Percentiles rank a stretch among this genome's conserved stretches.
Evolutionary conservation across 1,140 invertebrate species (phyloP).

Genomic region (Cyclina sinensis): DNA sequence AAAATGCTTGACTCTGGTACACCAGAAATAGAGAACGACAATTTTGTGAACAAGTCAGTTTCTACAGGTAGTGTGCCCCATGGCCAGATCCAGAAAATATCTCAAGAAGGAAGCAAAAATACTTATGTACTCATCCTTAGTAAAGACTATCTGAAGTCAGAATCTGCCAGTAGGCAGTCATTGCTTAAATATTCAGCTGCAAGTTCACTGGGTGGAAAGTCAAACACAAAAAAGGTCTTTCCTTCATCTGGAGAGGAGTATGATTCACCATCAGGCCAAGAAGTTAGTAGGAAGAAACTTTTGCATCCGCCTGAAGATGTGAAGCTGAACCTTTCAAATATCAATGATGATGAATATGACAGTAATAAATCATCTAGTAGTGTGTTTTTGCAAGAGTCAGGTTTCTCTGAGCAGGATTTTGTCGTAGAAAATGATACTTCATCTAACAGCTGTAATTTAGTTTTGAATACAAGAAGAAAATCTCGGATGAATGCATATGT

Average conservation of each 20-base stretch:
- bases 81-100: constrained; percentile 62
- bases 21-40: not conserved
- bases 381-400: constrained; percentile 53
- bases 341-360: constrained; percentile 68
- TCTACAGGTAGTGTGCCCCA: not conserved
- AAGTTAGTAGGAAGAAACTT: constrained; percentile 34
- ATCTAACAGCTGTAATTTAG: not conserved
- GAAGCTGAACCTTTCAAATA: constrained; percentile 60
- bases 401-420: constrained; percentile 38
- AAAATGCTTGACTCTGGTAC: constrained; percentile 32
- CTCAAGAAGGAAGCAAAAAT: constrained; percentile 60
- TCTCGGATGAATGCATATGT: constrained; percentile 56
- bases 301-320: constrained; percentile 44
- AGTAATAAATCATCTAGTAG: constrained; percentile 47
- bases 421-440: constrained; percentile 28
- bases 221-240: not conserved
- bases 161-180: not conserved
- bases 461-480: not conserved
- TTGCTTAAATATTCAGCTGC: constrained; percentile 2
- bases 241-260: not conserved
- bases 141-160: constrained; percentile 57
- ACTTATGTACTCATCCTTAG: constrained; percentile 63
- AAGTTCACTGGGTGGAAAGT: not conserved
- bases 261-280: constrained; percentile 37
- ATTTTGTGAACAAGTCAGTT: not conserved